These are phyloP conservation scores for Agrotis exclamationis DNA, from an alignment of 2,888 invertebrate genomes.

Conservation along the genomic window DNA sequence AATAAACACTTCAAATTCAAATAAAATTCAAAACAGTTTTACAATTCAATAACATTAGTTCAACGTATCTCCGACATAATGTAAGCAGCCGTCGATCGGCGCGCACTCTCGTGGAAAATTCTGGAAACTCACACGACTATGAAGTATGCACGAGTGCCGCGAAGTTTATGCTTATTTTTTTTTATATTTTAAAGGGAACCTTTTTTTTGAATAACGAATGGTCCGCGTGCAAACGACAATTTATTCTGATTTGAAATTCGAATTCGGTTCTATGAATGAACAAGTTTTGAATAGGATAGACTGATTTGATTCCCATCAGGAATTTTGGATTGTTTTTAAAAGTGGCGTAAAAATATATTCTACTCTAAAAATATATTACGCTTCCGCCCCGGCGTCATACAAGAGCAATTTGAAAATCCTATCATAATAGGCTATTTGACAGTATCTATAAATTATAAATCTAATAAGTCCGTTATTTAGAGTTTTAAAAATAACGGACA, in stretches of 20 bases:
- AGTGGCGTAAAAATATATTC: too few species aligned
- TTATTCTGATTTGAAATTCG: conserved; percentile 61
- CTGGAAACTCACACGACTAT: conserved; percentile 81
- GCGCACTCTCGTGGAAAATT: conserved; percentile 84
- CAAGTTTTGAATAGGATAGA: conserved; percentile 45
- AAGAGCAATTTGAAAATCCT: too few species aligned
- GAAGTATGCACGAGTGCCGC: conserved; percentile 73
- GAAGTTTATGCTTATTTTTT: conserved; percentile 75
- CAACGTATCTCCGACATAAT: conserved; percentile 58
- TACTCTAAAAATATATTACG: too few species aligned
- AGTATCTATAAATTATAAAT: too few species aligned
- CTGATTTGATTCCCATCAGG: conserved; percentile 26
- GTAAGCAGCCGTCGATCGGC: conserved; percentile 68
- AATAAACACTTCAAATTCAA: conserved; percentile 28
- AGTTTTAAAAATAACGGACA: too few species aligned
- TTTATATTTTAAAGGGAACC: conserved; percentile 60
- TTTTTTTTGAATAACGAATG: conserved; percentile 55
- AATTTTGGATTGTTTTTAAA: conserved; percentile 23
- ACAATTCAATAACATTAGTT: conserved; percentile 57
- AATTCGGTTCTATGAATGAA: conserved; percentile 47
- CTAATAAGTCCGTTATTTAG: too few species aligned
- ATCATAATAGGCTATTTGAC: too few species aligned
- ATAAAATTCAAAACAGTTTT: conserved; percentile 52
- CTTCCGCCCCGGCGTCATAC: too few species aligned
- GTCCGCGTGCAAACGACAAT: conserved; percentile 57